Conservation (phyloP, 2,888 invertebrate genomes). For the Nowickia ferox region DNA sequence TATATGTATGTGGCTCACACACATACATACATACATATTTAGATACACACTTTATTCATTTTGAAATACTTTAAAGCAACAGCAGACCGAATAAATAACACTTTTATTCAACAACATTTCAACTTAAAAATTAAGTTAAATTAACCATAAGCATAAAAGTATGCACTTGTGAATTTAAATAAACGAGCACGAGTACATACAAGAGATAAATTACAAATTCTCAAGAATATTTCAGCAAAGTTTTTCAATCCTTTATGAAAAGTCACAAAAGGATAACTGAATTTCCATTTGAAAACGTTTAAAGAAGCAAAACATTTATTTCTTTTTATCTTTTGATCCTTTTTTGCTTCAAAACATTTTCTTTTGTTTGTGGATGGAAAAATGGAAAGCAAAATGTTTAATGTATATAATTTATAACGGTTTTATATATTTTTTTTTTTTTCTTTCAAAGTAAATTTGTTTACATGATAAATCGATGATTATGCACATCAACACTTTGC, state of each 20-base stretch:
- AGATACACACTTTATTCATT: too few species aligned
- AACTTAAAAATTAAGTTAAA: not conserved
- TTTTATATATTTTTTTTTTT: not conserved
- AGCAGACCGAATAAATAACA: not conserved
- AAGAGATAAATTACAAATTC: not conserved
- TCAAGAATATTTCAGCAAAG: not conserved
- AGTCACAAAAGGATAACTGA: not conserved
- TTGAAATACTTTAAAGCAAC: not conserved
- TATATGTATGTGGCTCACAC: too few species aligned
- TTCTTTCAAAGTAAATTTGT: not conserved
- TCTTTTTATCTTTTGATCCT: not conserved
- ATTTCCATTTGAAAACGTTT: not conserved
- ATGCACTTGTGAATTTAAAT: not conserved
- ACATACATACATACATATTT: too few species aligned
- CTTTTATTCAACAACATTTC: not conserved
- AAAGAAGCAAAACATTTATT: not conserved
- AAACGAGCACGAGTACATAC: not conserved
- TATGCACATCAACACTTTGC: conserved; percentile 1
- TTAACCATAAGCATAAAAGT: conserved; percentile 2
- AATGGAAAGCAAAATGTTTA: not conserved
- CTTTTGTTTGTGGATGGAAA: not conserved
- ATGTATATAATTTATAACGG: too few species aligned
- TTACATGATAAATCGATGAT: not conserved
- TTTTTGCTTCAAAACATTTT: conserved; percentile 1
- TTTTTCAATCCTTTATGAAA: not conserved